Base-by-base conservation (phyloP, 2,113 vertebrate genomes). In the Vidua macroura region DNA sequence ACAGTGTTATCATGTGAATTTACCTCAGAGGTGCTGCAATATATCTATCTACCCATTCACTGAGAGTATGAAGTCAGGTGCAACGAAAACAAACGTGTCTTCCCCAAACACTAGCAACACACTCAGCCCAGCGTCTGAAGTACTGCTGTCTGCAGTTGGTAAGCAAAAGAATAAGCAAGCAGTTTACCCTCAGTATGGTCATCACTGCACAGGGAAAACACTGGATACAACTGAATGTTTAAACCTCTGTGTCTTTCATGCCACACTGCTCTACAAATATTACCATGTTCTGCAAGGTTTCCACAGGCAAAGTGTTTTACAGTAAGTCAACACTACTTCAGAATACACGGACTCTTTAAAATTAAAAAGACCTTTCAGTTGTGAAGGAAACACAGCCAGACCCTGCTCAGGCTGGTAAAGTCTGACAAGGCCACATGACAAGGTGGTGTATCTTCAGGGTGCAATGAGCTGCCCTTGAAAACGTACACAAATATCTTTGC, bases 391-490 rank as follows among this genome's bases (percentile, higher is more conserved):
- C 21, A 67, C 37, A 79, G 79, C 21, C 80, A 79, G 81, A 90
- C 51, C 44, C 66, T 88, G 86, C 69, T 92, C 30, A 41, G 30
- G 52, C 88, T 92, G 85, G 76, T 78, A 68, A 81, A 96, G 84
- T 84, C 76, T 49, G 41, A 84, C 94, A 75, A 72, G 83, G 67
- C 48, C 79, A 87, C 62, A 49, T 68, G 83, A 90, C 79, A 92
- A 75, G n/a, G 24, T 10, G 84, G 62, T 79, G 13, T 53, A 51
- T 77, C 70, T 86, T 89, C 83, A 82, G 31, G 75, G 85, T 67
- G 86, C 90, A 94, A 60, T 53, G 68, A 87, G 25, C 51, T 91
- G 90, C 46, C 95, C 90, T 97, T 95, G 72, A 82, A 96, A 95
- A 94, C 0, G 0, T 25, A 84, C 30, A 48, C 1, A 10, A 93